Base-by-base conservation (phyloP, 2,113 vertebrate genomes). In the Ellobius talpinus region DNA sequence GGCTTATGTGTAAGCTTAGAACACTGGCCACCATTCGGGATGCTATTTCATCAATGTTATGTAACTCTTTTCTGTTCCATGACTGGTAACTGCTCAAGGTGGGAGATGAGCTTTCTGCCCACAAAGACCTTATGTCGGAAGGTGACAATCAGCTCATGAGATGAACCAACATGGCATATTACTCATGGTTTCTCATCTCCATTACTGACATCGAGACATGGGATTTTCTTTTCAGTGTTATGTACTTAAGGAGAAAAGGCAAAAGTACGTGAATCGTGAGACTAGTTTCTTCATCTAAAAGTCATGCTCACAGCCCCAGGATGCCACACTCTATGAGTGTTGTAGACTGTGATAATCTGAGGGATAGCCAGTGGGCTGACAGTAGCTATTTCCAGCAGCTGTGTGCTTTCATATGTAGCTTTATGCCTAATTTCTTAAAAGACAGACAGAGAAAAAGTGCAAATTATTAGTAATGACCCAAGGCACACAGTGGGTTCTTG, bases 381-480 rank as follows among this genome's bases (percentile, higher is more conserved):
- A 9, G 24, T 29, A 66, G 31, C 33, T 45, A 5, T 52, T 65
- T 58, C 78, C 76, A 63, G 52, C 3, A 88, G 23, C 63, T 70
- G 4, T n/a, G 14, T 8, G 45, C 93, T 78, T 42, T 68, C 29
- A 7, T 24, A 13, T 77, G 39, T 14, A 74, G 11, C 4, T 63
- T 61, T 76, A 52, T 52, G 24, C 61, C 88, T 58, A 36, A 87
- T 61, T 91, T 92, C n/a, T 85, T 79, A 78, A 81, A 91, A 90
- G 11, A 29, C 47, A 92, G 87, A n/a, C 31, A 55, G 76, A 90
- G 42, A 70, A 36, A 50, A 7, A 2, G 26, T 16, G 0, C 31
- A 33, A 61, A 36, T 4, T 70, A 66, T 90, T 87, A 90, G 33
- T 2, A 4, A 52, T 61, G 68, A 17, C 39, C 31, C 42, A 78